Evolutionary conservation across 2,113 vertebrate genomes (phyloP), one percentile per base, ranked within the genome.

Genomic region (Nothobranchius furzeri): DNA sequence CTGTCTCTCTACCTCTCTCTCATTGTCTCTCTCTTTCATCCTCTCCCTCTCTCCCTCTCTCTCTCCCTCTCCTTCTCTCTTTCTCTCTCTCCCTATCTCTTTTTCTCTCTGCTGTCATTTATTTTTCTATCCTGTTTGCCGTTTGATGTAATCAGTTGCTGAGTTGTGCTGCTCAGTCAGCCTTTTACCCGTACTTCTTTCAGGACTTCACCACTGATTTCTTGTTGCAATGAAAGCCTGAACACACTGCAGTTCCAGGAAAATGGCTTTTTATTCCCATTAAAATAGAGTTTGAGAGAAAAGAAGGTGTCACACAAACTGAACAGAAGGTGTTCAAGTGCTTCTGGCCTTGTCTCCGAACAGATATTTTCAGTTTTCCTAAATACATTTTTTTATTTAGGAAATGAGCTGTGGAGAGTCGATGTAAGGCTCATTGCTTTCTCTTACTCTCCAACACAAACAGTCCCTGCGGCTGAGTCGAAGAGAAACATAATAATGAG

Each of bases 381-480:
- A 69, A 85, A 72, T 72, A 71, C 46, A 74, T 64, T 79, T 75
- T 78, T 76, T 74, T 65, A 49, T 76, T 76, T 65, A 49, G 60
- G 72, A 82, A 89, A 87, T 89, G 81, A 69, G 52, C 77, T 69
- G 72, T 82, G 58, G 67, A 73, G 73, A 79, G 75, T 69, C 57
- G 40, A 3, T 67, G 62, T 49, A 60, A 71, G 64, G 68, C 68
- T 87, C 73, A 80, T 79, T 87, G 75, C 63, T 62, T 70, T 72
- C 55, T 20, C 56, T 63, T 49, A 61, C 37, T 40, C 37, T 9
- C 24, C 17, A 74, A 68, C 68, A 25, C 71, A 79, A 81, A 81
- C 68, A 60, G 37, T 60, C 52, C 81, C 75, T 0, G 24, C n/a
- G n/a, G 20, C 20, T 61, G 30, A 9, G 78, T 68, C 73, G 75